These are phyloP conservation scores for Lepidochrysops patricia DNA, from an alignment of 2,888 invertebrate species.

Conservation along the genomic window DNA sequence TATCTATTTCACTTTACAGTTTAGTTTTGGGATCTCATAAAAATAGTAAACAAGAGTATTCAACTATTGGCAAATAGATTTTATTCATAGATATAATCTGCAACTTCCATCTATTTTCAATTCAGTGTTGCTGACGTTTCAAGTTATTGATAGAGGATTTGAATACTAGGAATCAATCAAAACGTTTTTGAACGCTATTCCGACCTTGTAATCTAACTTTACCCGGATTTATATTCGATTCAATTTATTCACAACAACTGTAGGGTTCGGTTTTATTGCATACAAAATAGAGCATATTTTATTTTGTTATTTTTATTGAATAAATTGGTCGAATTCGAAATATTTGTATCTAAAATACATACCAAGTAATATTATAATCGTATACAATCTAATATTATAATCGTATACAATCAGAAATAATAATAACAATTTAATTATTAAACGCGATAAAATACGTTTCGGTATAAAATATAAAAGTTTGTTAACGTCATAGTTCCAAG, in stretches of 20 bases:
- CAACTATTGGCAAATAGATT: neutral
- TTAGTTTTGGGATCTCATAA: too few relatives aligned
- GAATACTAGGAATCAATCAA: constrained; percentile 6
- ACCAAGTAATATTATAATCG: too few relatives aligned
- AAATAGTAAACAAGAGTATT: too few relatives aligned
- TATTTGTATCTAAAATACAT: neutral
- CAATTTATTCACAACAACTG: neutral
- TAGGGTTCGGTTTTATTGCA: neutral
- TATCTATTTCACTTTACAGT: too few relatives aligned
- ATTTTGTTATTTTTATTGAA: neutral
- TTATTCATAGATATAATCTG: neutral
- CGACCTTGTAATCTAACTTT: constrained; percentile 6
- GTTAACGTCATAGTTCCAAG: neutral
- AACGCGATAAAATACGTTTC: too few relatives aligned
- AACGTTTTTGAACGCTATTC: neutral
- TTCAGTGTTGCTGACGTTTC: neutral
- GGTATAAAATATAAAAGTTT: too few relatives aligned
- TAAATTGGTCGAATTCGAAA: neutral
- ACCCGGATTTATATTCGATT: neutral
- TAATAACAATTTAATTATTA: too few relatives aligned
- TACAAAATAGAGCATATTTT: neutral
- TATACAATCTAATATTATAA: too few relatives aligned
- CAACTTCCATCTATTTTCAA: neutral
- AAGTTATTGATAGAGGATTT: neutral
- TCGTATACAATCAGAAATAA: too few relatives aligned